Evolutionary conservation across 2,888 invertebrate genomes (phyloP), one percentile per base, ranked within the genome.

Genomic region (Nineta flava): DNA sequence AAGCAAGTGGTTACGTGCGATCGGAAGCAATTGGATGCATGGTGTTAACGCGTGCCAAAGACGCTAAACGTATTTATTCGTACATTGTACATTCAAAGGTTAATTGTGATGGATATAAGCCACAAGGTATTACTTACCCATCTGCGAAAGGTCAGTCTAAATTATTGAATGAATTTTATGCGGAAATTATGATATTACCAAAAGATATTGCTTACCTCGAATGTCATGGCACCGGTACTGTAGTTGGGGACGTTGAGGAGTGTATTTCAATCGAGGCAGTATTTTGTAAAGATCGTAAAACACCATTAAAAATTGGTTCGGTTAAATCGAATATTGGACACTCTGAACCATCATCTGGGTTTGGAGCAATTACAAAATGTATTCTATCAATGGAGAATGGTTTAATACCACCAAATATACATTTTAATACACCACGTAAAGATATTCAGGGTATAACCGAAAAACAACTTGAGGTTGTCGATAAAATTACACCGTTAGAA

Each of bases 291-390:
- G 78, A 77, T 17, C 74, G 92, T 13, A 77, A 74, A 0, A 79
- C 76, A 0, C 84, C 94, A 0, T 73, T 94, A 0, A 67, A 77
- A 46, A 84, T 96, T 51, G 95, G 95, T 2, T 90, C 94, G 0
- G 81, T 93, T 32, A 96, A 96, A 63, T 92, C 93, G 0, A 96
- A 94, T 66, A 74, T 94, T 64, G 96, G 96, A 0, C 96, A 96
- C 65, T 77, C 87, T 0, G 96, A 96, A 62, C 85, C 93, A 1
- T 79, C 80, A 1, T 86, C 87, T 5, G 87, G 91, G 7, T 69
- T 92, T 1, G 87, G 87, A 56, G 84, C 88, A 0, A 64, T 93
- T 52, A 78, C 83, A 1, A 93, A 93, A 73, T 85, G 80, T 55
- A 62, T 40, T 19, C 16, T 60, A 47, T 83, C 87, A 0, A 87